Conservation (phyloP, 2,888 invertebrate genomes). For the Tuta absoluta region DNA sequence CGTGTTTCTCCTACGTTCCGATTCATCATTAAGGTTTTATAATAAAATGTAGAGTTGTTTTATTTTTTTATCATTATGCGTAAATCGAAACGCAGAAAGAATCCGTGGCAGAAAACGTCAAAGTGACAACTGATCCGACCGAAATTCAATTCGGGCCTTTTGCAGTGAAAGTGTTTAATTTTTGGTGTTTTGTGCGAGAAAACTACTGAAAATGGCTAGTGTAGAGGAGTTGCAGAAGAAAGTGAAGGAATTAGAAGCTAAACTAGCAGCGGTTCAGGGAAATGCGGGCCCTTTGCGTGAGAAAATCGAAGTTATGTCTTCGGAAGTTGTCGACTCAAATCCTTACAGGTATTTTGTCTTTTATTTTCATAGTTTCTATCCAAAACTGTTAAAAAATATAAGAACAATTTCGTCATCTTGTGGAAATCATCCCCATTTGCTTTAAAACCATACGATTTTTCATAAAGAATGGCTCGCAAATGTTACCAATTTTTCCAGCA, state of each 20-base stretch:
- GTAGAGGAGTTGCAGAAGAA: slow-evolving; percentile 82
- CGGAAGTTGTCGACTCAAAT: slow-evolving; percentile 98
- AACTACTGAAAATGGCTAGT: slow-evolving; percentile 73
- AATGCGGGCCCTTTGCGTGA: slow-evolving; percentile 77
- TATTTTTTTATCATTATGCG: slow-evolving; percentile 4
- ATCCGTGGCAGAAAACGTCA: slow-evolving; percentile 41
- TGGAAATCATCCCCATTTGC: not conserved
- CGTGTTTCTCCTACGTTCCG: not conserved
- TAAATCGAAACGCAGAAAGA: slow-evolving; percentile 17
- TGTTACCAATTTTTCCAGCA: not conserved
- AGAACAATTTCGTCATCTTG: not conserved
- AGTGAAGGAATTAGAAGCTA: slow-evolving; percentile 84
- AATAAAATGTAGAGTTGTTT: not conserved
- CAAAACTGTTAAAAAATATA: not conserved
- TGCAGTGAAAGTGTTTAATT: slow-evolving; percentile 27
- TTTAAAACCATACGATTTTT: not conserved
- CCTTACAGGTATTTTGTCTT: slow-evolving; percentile 90
- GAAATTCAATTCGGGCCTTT: slow-evolving; percentile 11
- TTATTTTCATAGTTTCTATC: not conserved
- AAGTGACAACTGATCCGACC: slow-evolving; percentile 36
- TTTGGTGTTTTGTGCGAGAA: slow-evolving; percentile 36
- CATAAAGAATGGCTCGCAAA: not conserved
- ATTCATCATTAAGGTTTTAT: not conserved
- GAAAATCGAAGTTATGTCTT: slow-evolving; percentile 94
- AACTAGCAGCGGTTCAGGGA: slow-evolving; percentile 77